Conservation (phyloP, 1,140 invertebrate species). For the Drosophila setifemur region DNA sequence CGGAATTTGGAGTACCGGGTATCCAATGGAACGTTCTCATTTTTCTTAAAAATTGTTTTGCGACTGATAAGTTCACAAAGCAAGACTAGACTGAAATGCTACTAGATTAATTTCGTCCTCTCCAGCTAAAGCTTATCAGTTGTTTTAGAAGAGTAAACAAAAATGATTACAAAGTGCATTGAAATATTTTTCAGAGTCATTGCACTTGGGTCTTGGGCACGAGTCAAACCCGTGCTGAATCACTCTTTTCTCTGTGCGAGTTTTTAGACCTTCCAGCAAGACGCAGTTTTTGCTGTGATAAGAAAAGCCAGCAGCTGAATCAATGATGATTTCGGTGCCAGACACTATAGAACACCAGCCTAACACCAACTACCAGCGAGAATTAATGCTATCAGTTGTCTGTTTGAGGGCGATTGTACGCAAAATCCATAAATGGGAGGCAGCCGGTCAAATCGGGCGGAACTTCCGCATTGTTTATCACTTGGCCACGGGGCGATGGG, state of each 20-base stretch:
- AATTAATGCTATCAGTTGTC: conserved; percentile 5
- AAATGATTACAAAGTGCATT: neutral
- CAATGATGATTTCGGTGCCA: neutral
- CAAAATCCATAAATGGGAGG: neutral
- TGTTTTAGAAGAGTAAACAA: neutral
- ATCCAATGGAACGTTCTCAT: too few species aligned
- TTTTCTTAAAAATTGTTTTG: too few species aligned
- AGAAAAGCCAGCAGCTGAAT: neutral
- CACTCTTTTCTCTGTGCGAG: neutral
- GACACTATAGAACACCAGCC: neutral
- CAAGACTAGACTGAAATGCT: neutral
- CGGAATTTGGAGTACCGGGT: too few species aligned
- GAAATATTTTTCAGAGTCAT: conserved; percentile 56
- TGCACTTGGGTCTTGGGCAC: conserved; percentile 47
- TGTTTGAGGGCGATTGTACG: neutral
- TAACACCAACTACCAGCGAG: neutral
- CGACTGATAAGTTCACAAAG: too few species aligned
- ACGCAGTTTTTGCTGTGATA: conserved; percentile 17
- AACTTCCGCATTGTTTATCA: conserved; percentile 19
- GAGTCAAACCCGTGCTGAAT: conserved; percentile 8
- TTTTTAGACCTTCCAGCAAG: conserved; percentile 1
- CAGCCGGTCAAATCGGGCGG: neutral
- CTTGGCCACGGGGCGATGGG: neutral
- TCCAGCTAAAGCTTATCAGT: conserved; percentile 23
- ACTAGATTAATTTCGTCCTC: too few species aligned